These are phyloP conservation scores for Agriotes lineatus DNA, from an alignment of 2,888 invertebrate genomes.

Conservation along the genomic window DNA sequence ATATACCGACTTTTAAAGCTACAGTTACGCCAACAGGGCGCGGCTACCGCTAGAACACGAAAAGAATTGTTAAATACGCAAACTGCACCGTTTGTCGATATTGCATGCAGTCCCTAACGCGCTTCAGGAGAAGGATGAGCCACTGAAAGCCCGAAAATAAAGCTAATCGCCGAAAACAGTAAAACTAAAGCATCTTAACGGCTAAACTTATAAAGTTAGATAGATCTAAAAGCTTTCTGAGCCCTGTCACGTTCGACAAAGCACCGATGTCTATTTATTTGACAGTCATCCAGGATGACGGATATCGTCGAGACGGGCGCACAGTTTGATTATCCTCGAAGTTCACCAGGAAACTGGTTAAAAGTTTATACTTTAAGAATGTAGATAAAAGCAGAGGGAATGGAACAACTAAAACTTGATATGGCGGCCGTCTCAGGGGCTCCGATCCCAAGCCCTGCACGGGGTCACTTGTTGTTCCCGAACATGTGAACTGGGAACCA, in stretches of 20 bases:
- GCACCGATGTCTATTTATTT: slow-evolving; percentile 43
- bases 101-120: no score
- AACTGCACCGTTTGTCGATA: no score
- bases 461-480: no score
- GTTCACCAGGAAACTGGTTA: slow-evolving; percentile 38
- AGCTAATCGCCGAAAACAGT: slow-evolving; percentile 31
- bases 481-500: no score
- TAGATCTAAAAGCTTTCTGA: slow-evolving; percentile 47
- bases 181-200: slow-evolving; percentile 39
- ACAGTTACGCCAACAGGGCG: no score
- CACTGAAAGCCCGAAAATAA: neutral
- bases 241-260: slow-evolving; percentile 44
- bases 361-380: slow-evolving; percentile 30
- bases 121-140: neutral
- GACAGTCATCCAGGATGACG: slow-evolving; percentile 45
- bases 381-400: slow-evolving; percentile 17
- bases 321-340: slow-evolving; percentile 41
- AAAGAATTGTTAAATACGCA: no score
- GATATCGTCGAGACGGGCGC: slow-evolving; percentile 41
- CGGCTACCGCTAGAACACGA: no score
- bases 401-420: neutral
- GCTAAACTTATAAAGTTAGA: slow-evolving; percentile 46
- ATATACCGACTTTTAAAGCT: no score
- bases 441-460: no score
- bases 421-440: no score